Evolutionary conservation across 30 jellyfish, hydroid and myxozoan species (phyloP).

Genomic region (Turritopsis dohrnii): DNA sequence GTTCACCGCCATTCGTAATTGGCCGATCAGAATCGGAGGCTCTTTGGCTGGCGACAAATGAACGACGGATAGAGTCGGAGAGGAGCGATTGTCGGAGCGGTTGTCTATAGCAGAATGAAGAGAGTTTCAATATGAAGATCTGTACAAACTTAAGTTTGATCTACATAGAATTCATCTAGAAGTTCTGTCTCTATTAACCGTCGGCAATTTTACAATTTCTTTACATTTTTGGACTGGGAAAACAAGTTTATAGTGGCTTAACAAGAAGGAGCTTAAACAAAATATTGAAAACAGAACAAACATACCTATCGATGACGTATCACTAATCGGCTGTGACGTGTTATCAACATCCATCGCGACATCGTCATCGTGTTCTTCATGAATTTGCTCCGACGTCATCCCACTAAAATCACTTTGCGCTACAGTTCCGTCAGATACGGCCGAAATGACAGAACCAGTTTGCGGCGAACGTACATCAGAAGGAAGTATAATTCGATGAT

Average conservation of each 20-base stretch:
- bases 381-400: constrained; percentile 52
- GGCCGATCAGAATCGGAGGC: constrained; percentile 71
- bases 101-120: not conserved
- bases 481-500: constrained; percentile 43
- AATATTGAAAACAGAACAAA: too few relatives aligned
- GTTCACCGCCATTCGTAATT: constrained; percentile 83
- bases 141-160: too few relatives aligned
- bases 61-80: constrained; percentile 36
- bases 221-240: too few relatives aligned
- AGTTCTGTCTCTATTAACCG: too few relatives aligned
- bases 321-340: constrained; percentile 69
- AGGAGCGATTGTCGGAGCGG: constrained; percentile 27
- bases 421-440: constrained; percentile 89
- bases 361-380: constrained; percentile 48
- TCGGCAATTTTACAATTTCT: too few relatives aligned
- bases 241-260: too few relatives aligned
- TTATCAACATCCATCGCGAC: constrained; percentile 89
- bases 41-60: constrained; percentile 55
- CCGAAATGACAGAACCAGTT: constrained; percentile 82
- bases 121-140: too few relatives aligned
- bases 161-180: too few relatives aligned
- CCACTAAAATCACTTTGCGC: constrained; percentile 93
- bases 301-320: constrained; percentile 92
- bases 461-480: constrained; percentile 73
- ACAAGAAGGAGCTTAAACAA: too few relatives aligned